Conservation (phyloP, 2,113 vertebrate genomes). For the Pycnonotus jocosus region DNA sequence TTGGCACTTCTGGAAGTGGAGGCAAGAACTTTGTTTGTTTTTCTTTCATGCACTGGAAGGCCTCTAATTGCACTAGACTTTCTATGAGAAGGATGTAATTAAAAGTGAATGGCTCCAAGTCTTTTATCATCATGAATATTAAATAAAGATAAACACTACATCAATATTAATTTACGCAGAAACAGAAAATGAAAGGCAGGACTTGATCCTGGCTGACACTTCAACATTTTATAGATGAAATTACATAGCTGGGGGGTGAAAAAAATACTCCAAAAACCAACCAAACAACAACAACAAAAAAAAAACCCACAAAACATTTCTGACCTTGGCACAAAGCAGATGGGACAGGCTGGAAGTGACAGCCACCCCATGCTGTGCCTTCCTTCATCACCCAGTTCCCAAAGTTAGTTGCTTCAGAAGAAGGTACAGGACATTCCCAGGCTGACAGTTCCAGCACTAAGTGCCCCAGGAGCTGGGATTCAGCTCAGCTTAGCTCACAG, state of each 20-base stretch:
- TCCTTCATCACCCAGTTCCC: not conserved
- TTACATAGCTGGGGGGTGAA: not conserved
- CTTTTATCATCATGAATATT: constrained; percentile 70
- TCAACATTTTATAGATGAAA: constrained; percentile 13
- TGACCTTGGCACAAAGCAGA: not conserved
- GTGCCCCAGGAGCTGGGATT: not conserved
- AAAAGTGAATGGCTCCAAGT: constrained; percentile 69
- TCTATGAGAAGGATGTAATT: constrained; percentile 66
- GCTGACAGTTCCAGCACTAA: not conserved
- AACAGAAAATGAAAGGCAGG: constrained; percentile 53
- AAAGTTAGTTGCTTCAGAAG: not conserved
- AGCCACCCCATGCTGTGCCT: not conserved
- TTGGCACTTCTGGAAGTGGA: not conserved
- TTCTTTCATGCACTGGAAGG: constrained; percentile 17
- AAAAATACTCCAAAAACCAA: not conserved
- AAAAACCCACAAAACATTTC: not conserved
- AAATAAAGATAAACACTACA: constrained; percentile 70
- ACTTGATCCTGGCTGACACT: not conserved
- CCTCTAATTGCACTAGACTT: constrained; percentile 66
- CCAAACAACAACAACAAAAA: not conserved
- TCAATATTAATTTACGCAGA: constrained; percentile 71
- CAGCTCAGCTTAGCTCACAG: not conserved
- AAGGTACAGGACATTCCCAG: not conserved
- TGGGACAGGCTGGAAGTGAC: not conserved
- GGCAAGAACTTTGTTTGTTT: constrained; percentile 20